Evolutionary conservation across 2,113 vertebrate genomes (phyloP).

Genomic region (Bucco capensis): DNA sequence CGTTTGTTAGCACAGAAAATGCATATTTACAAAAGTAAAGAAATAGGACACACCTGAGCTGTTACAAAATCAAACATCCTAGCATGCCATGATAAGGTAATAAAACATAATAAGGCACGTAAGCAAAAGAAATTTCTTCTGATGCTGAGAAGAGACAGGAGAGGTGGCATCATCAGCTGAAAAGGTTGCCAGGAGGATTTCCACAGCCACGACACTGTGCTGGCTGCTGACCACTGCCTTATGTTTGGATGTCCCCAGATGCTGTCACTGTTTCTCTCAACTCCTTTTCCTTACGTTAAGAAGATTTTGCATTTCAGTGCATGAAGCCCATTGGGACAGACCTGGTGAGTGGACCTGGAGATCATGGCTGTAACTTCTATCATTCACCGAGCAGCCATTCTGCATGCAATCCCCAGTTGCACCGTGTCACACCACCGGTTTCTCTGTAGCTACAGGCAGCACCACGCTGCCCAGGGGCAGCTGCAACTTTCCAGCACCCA

Average conservation of each 20-base stretch:
- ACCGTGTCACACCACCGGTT: not conserved
- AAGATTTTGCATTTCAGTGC: not conserved
- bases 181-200: not conserved
- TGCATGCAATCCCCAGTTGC: accelerated
- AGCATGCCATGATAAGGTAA: not conserved
- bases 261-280: not conserved
- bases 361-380: not conserved
- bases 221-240: accelerated
- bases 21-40: not conserved
- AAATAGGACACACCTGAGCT: not conserved
- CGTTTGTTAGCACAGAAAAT: not conserved
- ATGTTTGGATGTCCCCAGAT: accelerated
- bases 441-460: accelerated
- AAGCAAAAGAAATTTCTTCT: not conserved
- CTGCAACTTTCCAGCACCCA: not conserved
- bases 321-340: accelerated
- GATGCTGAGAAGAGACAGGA: not conserved
- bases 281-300: accelerated
- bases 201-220: accelerated
- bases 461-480: accelerated
- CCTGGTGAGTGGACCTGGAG: not conserved
- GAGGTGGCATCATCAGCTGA: not conserved
- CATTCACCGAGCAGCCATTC: accelerated
- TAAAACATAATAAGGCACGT: not conserved
- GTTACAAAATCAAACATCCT: not conserved